Percentiles rank a stretch among this genome's conserved stretches.
Conservation (phyloP, 2,797 vertebrate species). For the Anabas testudineus region DNA sequence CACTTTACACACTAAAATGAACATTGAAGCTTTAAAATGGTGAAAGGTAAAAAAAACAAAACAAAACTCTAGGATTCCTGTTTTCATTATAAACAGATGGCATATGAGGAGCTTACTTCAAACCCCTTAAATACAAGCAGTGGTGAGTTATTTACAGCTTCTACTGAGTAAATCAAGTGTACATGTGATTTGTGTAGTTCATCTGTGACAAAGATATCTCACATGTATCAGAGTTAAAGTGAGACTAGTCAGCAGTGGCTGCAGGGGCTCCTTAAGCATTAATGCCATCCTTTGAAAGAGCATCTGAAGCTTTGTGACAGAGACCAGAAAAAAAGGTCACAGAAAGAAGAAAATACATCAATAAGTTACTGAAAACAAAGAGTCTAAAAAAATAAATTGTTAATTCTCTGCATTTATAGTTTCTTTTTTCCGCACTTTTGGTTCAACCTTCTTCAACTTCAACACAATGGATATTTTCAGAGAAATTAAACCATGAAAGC, state of each 20-base stretch:
- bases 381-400: constrained; percentile 90
- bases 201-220: constrained; percentile 65
- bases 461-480: constrained; percentile 75
- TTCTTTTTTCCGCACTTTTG: constrained; percentile 72
- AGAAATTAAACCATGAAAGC: constrained; percentile 82
- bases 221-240: constrained; percentile 63
- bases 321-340: constrained; percentile 60
- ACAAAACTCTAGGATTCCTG: constrained; percentile 46
- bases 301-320: constrained; percentile 68
- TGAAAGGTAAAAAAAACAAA: constrained; percentile 42
- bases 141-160: constrained; percentile 83
- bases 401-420: constrained; percentile 85
- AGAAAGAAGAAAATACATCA: constrained; percentile 63
- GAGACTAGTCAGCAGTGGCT: constrained; percentile 74
- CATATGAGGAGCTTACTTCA: constrained; percentile 55
- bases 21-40: constrained; percentile 73
- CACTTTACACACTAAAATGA: constrained; percentile 56
- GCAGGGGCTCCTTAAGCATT: constrained; percentile 73
- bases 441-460: constrained; percentile 79
- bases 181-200: constrained; percentile 70
- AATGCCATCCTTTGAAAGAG: constrained; percentile 68
- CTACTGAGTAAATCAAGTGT: constrained; percentile 65
- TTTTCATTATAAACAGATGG: constrained; percentile 62
- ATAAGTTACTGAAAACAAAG: constrained; percentile 69
- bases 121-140: constrained; percentile 72